Evolutionary conservation across 2,888 invertebrate species (phyloP), one percentile per base, ranked within the genome.

Genomic region (Caenorhabditis parvicauda): DNA sequence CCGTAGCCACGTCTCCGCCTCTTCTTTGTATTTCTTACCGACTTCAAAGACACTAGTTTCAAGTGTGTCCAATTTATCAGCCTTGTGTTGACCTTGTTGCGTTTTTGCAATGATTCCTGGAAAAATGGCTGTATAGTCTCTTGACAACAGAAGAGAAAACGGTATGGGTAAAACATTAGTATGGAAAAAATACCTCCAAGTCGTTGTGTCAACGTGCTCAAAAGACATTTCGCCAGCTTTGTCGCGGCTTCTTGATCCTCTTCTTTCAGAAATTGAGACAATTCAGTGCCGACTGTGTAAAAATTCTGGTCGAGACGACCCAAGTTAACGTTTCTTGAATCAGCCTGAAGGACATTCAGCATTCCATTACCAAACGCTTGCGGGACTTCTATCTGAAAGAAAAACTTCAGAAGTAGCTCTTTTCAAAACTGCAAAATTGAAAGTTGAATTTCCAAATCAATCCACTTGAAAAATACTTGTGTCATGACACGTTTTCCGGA

Each of bases 191-290:
- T n/a, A 65, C 64, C 62, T 54, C 59, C 64, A 12, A 67, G 52
- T 17, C 67, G 56, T 42, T 68, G 64, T 2, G 64, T 62, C 5
- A 68, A 42, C n/a, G 62, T 62, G 7, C 54, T 42, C 14, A 68
- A 44, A 37, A 68, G 50, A 50, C 67, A 64, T 29, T 60, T 54
- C 2, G 67, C 37, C 14, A 68, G 55, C 37, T 54, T 63, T 27
- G 44, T 37, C 2, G 63, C 63, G 14, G 42, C 49, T 17, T 63
- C 58, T 12, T 45, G 48, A 44, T 58, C 38, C 1, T 52, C 42
- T 0, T 42, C 39, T 32, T 52, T 62, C 44, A 58, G 35, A 22
- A 62, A 35, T 24, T 46, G 58, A 24, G 54, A 62, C 29, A 62
- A 32, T 19, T 58, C 52, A 27, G 54, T 58, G 2, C 62, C 62